These are phyloP conservation scores for Castor canadensis DNA, from an alignment of 2,113 vertebrate species.

Conservation along the genomic window DNA sequence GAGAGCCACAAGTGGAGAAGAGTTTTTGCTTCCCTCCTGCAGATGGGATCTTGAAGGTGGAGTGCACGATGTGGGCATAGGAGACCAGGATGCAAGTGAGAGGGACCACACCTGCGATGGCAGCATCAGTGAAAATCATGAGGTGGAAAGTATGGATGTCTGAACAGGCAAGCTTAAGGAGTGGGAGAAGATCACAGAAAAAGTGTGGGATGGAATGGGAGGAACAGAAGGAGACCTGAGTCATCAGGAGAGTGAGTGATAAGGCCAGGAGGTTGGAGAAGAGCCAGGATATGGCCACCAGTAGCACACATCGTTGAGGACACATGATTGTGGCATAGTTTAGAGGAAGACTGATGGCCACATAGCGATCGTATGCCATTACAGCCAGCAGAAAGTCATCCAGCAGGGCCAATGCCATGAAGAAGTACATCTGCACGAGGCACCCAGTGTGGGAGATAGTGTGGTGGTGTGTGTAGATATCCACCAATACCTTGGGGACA, in stretches of 20 bases:
- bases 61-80: constrained; percentile 39
- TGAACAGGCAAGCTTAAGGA: constrained; percentile 67
- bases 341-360: constrained; percentile 61
- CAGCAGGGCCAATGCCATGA: constrained; percentile 44
- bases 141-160: constrained; percentile 51
- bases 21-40: constrained; percentile 19
- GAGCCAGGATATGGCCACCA: constrained; percentile 19
- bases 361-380: constrained; percentile 67
- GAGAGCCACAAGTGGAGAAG: constrained; percentile 65
- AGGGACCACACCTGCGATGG: constrained; percentile 39
- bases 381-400: constrained; percentile 60
- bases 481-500: constrained; percentile 55
- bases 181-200: constrained; percentile 67
- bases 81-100: constrained; percentile 55
- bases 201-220: constrained; percentile 66
- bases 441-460: constrained; percentile 57
- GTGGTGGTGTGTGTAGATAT: not conserved
- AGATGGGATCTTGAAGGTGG: constrained; percentile 41
- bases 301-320: constrained; percentile 12
- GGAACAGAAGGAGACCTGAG: constrained; percentile 61
- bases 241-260: constrained; percentile 46
- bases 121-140: constrained; percentile 55
- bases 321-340: constrained; percentile 43
- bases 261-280: constrained; percentile 54
- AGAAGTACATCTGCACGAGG: constrained; percentile 65